Evolutionary conservation across 92 coral and sea anemone genomes (phyloP).

Genomic region (Phenganax subtilis): DNA sequence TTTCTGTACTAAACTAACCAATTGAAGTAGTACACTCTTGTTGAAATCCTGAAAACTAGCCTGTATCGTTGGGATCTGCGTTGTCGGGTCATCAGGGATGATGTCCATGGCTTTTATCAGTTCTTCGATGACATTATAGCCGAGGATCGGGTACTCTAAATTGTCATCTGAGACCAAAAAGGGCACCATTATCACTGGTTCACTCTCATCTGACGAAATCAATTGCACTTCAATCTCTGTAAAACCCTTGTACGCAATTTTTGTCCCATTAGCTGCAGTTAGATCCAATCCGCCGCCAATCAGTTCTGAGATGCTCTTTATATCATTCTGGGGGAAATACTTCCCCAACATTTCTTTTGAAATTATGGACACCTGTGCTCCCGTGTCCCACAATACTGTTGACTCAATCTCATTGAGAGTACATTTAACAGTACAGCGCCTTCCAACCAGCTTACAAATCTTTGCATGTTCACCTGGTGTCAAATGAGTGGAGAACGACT

Average conservation of each 20-base stretch:
- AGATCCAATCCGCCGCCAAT: conserved; percentile 16
- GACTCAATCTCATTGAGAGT: conserved; percentile 23
- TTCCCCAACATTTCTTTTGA: neutral
- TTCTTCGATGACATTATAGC: conserved; percentile 53
- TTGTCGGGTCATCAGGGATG: too few species aligned
- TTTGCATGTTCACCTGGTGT: conserved; percentile 36
- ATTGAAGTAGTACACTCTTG: too few species aligned
- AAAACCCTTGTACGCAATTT: conserved; percentile 43
- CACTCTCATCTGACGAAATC: neutral
- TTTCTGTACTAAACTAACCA: too few species aligned
- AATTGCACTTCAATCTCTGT: conserved; percentile 36
- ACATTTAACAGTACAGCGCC: conserved; percentile 41
- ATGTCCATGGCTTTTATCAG: conserved; percentile 30
- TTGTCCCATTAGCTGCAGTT: conserved; percentile 44
- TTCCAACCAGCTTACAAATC: conserved; percentile 44
- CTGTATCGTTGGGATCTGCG: too few species aligned
- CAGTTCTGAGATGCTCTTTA: conserved; percentile 29
- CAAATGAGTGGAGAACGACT: conserved; percentile 2
- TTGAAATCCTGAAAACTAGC: too few species aligned
- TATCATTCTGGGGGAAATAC: conserved; percentile 1
- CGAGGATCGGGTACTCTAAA: conserved; percentile 45
- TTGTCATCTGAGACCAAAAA: conserved; percentile 39
- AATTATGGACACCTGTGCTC: conserved; percentile 25
- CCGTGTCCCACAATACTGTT: conserved; percentile 29
- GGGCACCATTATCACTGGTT: conserved; percentile 35